Base-by-base conservation (phyloP, 2,113 vertebrate genomes). In the Gopherus evgoodei region DNA sequence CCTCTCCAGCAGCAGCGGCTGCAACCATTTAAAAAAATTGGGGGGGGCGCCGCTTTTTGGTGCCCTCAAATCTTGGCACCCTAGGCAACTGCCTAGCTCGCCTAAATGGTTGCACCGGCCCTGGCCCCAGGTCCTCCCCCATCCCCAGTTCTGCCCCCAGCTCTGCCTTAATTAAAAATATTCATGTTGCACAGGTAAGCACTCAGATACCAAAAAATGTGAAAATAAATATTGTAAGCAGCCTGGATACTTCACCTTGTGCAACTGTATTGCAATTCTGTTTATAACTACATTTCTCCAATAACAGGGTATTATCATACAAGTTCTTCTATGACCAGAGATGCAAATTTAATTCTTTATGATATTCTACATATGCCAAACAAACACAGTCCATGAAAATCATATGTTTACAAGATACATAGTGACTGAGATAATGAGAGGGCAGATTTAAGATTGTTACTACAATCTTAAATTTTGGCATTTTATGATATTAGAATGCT, bases 301-400 rank as follows among this genome's bases (percentile, higher is more conserved):
- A 25, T 25, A 83, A 84, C 3, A 59, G 29, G 47, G 2, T n/a
- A 35, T 5, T 31, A 76, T 44, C 6, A 11, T 78, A 24, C 2
- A 22, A 29, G 0, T n/a, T 84, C 90, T 90, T 10, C 5, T 52
- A 50, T 3, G 88, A 35, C 1, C 14, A 90, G 65, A 83, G 1
- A 84, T 12, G 53, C 85, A 86, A 50, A 80, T 31, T 0, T 1
- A 27, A 2, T 69, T 79, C 76, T 17, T 84, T 85, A 53, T 53
- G 0, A 35, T 88, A 69, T 1, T 59, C 17, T 65, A 12, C 57
- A 86, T 79, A 65, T 2, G 44, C 1, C 38, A 4, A 89, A 59
- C 3, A 65, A 89, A 69, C 3, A 59, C 7, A 90, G 13, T 47
- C 53, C 0, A 3, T 5, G 14, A 35, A 1, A 56, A 7, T 50